These are phyloP conservation scores for Tinea trinotella DNA, from an alignment of 2,888 invertebrate species.

Conservation along the genomic window DNA sequence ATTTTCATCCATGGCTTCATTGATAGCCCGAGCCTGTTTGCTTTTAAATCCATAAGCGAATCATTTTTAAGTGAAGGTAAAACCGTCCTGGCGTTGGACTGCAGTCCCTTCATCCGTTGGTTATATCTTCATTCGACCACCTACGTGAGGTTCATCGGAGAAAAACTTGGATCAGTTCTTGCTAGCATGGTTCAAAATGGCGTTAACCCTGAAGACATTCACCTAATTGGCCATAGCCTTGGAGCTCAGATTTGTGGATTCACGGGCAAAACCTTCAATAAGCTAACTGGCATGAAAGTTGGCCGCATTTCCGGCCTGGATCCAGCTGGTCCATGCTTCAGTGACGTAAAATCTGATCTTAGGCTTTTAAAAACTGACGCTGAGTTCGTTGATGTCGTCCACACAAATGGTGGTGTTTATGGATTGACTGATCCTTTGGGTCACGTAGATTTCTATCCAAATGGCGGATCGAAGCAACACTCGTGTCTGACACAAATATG, in stretches of 20 bases:
- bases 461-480: conserved; percentile 51
- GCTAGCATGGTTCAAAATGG: conserved; percentile 28
- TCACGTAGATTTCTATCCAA: conserved; percentile 55
- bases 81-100: conserved; percentile 25
- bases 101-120: conserved; percentile 23
- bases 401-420: conserved; percentile 48
- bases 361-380: conserved; percentile 42
- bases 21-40: conserved; percentile 6
- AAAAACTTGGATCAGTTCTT: conserved; percentile 22
- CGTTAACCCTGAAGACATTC: conserved; percentile 36
- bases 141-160: conserved; percentile 24
- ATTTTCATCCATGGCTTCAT: conserved; percentile 26
- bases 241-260: conserved; percentile 55
- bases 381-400: conserved; percentile 47
- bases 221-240: conserved; percentile 58
- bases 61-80: conserved; percentile 20
- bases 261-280: conserved; percentile 41
- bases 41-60: conserved; percentile 22
- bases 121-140: conserved; percentile 25
- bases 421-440: conserved; percentile 46
- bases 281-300: conserved; percentile 35
- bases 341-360: conserved; percentile 32
- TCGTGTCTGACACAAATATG: conserved; percentile 49
- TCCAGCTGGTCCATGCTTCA: conserved; percentile 62
- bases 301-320: conserved; percentile 52